These are phyloP conservation scores for Tetranychus cinnabarinus DNA, from an alignment of 1,140 invertebrate genomes.

Conservation along the genomic window DNA sequence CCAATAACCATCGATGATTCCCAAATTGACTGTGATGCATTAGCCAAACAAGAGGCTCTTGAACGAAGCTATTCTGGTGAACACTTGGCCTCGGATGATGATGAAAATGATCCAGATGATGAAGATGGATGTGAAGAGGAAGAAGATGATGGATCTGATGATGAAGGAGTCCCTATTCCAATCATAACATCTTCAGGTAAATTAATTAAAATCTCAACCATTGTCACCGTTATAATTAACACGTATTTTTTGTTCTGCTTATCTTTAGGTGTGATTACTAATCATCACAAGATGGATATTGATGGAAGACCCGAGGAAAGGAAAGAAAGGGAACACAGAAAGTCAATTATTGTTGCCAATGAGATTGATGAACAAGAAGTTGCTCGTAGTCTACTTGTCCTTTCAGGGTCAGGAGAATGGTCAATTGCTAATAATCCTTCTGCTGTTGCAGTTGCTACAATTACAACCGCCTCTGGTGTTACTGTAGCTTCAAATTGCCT, in stretches of 20 bases:
- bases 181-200: not conserved
- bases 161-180: slow-evolving; percentile 9
- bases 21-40: slow-evolving; percentile 39
- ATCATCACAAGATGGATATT: too few relatives aligned
- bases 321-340: not conserved
- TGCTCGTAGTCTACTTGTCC: slow-evolving; percentile 47
- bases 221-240: too few relatives aligned
- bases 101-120: slow-evolving; percentile 14
- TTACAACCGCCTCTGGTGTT: not conserved
- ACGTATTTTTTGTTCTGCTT: too few relatives aligned
- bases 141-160: slow-evolving; percentile 11
- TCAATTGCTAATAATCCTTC: not conserved
- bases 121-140: slow-evolving; percentile 16
- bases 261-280: too few relatives aligned
- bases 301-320: too few relatives aligned
- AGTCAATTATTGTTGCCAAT: not conserved
- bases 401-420: slow-evolving; percentile 9
- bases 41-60: slow-evolving; percentile 25
- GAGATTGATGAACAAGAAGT: slow-evolving; percentile 49
- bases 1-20: slow-evolving; percentile 44
- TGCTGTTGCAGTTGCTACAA: not conserved
- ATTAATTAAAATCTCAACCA: too few relatives aligned
- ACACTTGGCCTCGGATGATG: slow-evolving; percentile 1
- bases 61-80: not conserved
- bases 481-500: not conserved